Evolutionary conservation across 2,797 vertebrate species (phyloP).

Genomic region (Yasuhikotakia modesta): DNA sequence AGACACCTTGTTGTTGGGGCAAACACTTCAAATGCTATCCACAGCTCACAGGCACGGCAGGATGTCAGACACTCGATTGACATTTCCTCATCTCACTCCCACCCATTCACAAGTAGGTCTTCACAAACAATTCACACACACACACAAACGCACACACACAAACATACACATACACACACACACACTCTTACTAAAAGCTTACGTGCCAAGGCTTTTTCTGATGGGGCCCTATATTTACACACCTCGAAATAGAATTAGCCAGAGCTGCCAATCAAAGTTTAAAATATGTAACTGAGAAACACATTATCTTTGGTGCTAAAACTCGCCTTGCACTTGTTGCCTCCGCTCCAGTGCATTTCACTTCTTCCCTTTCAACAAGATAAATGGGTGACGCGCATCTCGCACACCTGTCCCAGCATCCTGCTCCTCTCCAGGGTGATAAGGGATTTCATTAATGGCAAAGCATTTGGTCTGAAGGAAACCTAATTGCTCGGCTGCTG

Average conservation of each 20-base stretch:
- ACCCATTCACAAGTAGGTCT: conserved; percentile 32
- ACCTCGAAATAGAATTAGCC: conserved; percentile 61
- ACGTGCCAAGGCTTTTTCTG: conserved; percentile 45
- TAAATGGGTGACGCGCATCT: conserved; percentile 80
- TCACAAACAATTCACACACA: conserved; percentile 51
- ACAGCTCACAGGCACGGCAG: conserved; percentile 70
- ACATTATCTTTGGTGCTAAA: conserved; percentile 54
- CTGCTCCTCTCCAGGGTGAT: conserved; percentile 74
- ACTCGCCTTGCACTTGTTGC: conserved; percentile 75
- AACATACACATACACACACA: conserved; percentile 30
- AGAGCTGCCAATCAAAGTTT: conserved; percentile 60
- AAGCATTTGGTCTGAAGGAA: conserved; percentile 79
- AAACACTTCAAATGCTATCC: conserved; percentile 77
- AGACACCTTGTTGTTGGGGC: conserved; percentile 73
- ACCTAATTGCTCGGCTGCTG: conserved; percentile 83
- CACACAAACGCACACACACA: conserved; percentile 50
- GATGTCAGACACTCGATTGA: conserved; percentile 75
- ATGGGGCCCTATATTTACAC: conserved; percentile 60
- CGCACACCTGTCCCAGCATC: conserved; percentile 79
- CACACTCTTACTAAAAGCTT: conserved; percentile 52
- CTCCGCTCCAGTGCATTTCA: conserved; percentile 66
- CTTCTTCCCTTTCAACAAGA: conserved; percentile 73
- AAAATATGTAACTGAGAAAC: conserved; percentile 61
- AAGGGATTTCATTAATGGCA: conserved; percentile 85
- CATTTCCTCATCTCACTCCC: conserved; percentile 59